A percentile compares a stretch with the other conserved stretches of the same genome.
These are phyloP conservation scores for Pogonocichla stellata DNA, from an alignment of 2,113 vertebrate species.

Conservation along the genomic window DNA sequence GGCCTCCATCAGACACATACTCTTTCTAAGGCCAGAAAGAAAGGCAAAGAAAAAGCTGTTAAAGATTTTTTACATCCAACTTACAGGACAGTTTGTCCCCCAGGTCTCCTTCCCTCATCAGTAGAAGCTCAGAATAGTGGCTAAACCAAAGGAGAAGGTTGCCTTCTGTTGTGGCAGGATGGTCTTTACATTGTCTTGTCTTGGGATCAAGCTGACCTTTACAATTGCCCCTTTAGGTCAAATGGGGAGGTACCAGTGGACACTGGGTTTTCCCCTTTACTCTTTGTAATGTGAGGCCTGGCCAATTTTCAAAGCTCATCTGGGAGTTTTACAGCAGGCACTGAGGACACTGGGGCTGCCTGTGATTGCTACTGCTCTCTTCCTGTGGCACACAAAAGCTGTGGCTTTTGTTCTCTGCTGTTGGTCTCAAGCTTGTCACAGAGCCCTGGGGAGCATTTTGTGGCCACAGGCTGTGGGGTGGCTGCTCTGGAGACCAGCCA, in stretches of 20 bases:
- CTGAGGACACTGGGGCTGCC: background rate
- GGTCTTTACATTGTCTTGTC: background rate
- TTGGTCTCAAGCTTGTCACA: background rate
- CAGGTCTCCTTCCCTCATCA: background rate
- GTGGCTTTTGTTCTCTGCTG: conserved; percentile 18
- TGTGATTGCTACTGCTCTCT: background rate
- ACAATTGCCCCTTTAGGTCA: background rate
- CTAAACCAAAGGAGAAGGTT: background rate
- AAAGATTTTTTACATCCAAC: background rate
- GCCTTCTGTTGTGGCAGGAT: background rate
- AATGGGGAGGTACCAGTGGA: background rate
- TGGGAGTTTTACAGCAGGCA: background rate
- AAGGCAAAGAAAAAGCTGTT: background rate
- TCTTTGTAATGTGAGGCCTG: conserved; percentile 14
- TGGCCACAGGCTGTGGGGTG: background rate
- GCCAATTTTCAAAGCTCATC: background rate
- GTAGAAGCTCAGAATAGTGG: background rate
- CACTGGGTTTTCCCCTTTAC: background rate
- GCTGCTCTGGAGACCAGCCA: background rate
- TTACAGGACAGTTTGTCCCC: background rate
- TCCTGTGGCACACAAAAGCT: background rate
- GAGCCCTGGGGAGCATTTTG: background rate
- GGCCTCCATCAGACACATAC: background rate
- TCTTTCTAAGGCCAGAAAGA: background rate
- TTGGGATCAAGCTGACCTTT: background rate